Conservation (phyloP, 2,888 invertebrate genomes). For the Diarsia rubi region DNA sequence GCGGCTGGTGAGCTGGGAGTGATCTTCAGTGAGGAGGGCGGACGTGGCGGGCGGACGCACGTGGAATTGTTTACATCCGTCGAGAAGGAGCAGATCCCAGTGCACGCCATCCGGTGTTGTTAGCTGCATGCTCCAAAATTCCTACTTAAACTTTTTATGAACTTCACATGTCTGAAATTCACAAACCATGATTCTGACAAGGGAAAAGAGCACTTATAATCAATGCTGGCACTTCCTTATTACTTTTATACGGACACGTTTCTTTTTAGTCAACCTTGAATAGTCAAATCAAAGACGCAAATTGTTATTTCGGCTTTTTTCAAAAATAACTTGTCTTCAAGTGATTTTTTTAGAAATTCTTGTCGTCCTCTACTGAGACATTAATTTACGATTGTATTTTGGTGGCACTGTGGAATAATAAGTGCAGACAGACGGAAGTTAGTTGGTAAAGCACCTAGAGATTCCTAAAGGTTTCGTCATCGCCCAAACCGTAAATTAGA, state of each 20-base stretch:
- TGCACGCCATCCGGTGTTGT: conserved; percentile 72
- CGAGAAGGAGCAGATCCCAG: conserved; percentile 69
- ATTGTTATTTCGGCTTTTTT: conserved; percentile 48
- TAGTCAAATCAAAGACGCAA: conserved; percentile 53
- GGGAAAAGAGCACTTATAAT: conserved; percentile 38
- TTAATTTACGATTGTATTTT: conserved; percentile 1
- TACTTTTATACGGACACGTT: conserved; percentile 41
- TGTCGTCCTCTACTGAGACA: neutral
- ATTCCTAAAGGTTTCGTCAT: conserved; percentile 66
- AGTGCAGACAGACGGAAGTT: conserved; percentile 8
- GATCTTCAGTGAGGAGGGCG: conserved; percentile 72
- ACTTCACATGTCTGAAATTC: conserved; percentile 1
- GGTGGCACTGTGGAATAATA: conserved; percentile 4
- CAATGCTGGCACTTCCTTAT: conserved; percentile 60
- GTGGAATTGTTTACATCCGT: conserved; percentile 88
- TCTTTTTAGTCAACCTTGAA: conserved; percentile 59
- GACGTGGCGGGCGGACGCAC: conserved; percentile 79
- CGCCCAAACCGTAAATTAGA: conserved; percentile 77
- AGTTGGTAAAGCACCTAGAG: conserved; percentile 35
- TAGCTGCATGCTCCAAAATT: conserved; percentile 64
- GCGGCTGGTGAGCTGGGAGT: conserved; percentile 64
- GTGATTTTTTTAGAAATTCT: conserved; percentile 16
- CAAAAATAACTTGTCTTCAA: conserved; percentile 32
- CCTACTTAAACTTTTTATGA: conserved; percentile 33
- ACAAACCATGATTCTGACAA: conserved; percentile 35